Conservation (phyloP, 2,797 vertebrate species). For the Glossophaga mutica region DNA sequence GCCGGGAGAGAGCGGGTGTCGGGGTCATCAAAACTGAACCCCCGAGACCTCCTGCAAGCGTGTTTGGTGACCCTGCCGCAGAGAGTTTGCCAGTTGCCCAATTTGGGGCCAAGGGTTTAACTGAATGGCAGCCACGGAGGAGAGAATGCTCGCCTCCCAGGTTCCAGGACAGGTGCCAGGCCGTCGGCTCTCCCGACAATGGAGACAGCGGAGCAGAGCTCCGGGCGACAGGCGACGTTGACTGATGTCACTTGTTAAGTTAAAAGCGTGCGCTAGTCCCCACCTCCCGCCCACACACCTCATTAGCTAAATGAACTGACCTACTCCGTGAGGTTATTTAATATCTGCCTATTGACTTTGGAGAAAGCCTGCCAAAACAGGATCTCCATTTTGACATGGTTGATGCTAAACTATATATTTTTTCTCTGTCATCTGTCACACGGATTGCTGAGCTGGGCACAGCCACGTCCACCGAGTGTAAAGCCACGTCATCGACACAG, state of each 20-base stretch:
- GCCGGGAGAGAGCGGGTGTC: no score
- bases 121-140: not conserved
- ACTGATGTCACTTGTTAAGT: constrained; percentile 3
- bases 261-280: not conserved
- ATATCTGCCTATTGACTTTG: constrained; percentile 33
- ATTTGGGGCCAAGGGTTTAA: not conserved
- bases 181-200: not conserved
- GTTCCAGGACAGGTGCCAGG: not conserved
- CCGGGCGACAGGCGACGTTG: not conserved
- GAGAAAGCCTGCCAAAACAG: not conserved
- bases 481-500: not conserved
- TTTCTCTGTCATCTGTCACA: not conserved
- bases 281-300: not conserved
- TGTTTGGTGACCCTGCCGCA: not conserved
- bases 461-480: not conserved
- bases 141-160: not conserved
- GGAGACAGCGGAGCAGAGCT: not conserved
- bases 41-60: not conserved
- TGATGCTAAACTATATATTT: not conserved
- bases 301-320: constrained; percentile 48
- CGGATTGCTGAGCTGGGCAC: constrained; percentile 5
- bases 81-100: not conserved
- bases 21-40: not conserved
- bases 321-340: not conserved
- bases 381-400: not conserved